phyloP scores from a whole-genome alignment of 2,888 invertebrate genomes.

The Brenthis hecate region DNA sequence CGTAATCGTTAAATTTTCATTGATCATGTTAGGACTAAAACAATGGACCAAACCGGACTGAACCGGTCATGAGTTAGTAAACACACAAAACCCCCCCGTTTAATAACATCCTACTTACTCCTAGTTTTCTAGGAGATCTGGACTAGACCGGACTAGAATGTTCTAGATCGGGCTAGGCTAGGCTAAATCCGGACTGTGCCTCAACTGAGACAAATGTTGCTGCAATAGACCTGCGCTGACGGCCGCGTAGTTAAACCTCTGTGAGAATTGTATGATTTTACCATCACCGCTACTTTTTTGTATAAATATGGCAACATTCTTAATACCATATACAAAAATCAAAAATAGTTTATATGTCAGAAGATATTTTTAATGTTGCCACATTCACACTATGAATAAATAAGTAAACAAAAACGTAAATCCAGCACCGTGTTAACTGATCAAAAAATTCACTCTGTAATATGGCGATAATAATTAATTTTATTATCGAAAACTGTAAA shows the following conservation, averaged over 20 bases:
- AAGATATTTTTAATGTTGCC: constrained; percentile 30
- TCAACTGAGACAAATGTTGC: constrained; percentile 78
- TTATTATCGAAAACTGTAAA: constrained; percentile 3
- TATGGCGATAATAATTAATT: constrained; percentile 12
- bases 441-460: constrained; percentile 27
- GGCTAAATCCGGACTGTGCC: constrained; percentile 67
- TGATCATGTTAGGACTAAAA: background rate
- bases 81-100: constrained; percentile 62
- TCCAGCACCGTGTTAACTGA: constrained; percentile 33
- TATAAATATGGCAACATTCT: constrained; percentile 57
- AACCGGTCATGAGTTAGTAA: constrained; percentile 54
- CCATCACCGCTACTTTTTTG: constrained; percentile 65
- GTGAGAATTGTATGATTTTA: constrained; percentile 71
- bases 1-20: background rate
- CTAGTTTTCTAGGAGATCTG: constrained; percentile 52
- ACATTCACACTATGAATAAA: constrained; percentile 30
- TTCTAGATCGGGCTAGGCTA: constrained; percentile 54
- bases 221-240: constrained; percentile 80
- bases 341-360: too few relatives aligned
- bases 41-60: constrained; percentile 6
- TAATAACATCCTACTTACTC: constrained; percentile 69
- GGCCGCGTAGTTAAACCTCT: constrained; percentile 82
- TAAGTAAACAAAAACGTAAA: constrained; percentile 13
- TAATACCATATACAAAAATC: too few relatives aligned
- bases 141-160: constrained; percentile 41